A percentile compares a stretch with the other conserved stretches of the same genome.
Evolutionary conservation across 2,888 invertebrate genomes (phyloP).

Genomic region (Arctia plantaginis): DNA sequence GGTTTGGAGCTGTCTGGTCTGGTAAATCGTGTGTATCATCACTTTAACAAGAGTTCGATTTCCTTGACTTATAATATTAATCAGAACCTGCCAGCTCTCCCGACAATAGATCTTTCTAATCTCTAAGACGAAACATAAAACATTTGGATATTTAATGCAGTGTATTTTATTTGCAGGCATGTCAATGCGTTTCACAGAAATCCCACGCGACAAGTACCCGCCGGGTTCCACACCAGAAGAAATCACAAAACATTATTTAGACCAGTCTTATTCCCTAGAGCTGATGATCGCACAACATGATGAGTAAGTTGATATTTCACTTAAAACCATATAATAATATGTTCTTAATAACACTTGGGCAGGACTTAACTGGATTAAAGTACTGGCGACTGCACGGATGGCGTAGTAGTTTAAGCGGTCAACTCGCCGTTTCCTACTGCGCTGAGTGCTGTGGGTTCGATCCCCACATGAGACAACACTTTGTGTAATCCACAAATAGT

Average conservation of each 20-base stretch:
- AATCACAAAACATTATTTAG: slow-evolving; percentile 94
- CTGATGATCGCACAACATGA: slow-evolving; percentile 86
- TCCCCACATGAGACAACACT: too few relatives aligned
- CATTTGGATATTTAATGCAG: background rate
- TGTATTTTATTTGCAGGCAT: slow-evolving; percentile 86
- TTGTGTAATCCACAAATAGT: too few relatives aligned
- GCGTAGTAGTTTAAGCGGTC: too few relatives aligned
- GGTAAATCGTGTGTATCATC: too few relatives aligned
- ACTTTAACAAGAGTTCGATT: background rate
- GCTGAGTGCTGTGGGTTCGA: too few relatives aligned
- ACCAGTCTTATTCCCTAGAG: slow-evolving; percentile 91
- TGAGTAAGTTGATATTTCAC: slow-evolving; percentile 79
- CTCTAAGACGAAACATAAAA: background rate
- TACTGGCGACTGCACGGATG: too few relatives aligned
- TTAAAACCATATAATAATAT: background rate
- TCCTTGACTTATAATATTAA: background rate
- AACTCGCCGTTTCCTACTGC: too few relatives aligned
- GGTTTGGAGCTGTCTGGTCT: too few relatives aligned
- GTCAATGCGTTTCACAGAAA: slow-evolving; percentile 91
- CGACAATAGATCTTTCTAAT: background rate
- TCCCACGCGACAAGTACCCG: slow-evolving; percentile 92
- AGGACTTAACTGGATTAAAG: too few relatives aligned
- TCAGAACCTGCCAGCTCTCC: background rate
- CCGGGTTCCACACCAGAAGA: slow-evolving; percentile 92
- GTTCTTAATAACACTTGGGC: too few relatives aligned